Conservation (phyloP, 92 coral and sea anemone genomes). For the Heteractis magnifica region DNA sequence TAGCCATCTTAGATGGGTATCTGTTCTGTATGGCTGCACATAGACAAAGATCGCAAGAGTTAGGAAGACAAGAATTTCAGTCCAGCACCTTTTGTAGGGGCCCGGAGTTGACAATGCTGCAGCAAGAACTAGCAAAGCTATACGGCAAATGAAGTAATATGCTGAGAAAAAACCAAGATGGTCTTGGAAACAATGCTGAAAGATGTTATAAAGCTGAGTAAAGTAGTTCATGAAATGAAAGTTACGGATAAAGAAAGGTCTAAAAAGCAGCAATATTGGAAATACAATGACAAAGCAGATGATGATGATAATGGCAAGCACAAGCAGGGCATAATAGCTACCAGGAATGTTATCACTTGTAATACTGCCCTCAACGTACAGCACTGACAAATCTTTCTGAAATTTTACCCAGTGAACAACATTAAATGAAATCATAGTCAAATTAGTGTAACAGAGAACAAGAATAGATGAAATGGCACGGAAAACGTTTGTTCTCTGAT, state of each 20-base stretch:
- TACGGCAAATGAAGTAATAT: slow-evolving; percentile 81
- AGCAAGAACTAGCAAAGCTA: slow-evolving; percentile 59
- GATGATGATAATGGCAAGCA: slow-evolving; percentile 56
- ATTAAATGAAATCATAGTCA: slow-evolving; percentile 61
- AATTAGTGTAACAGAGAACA: slow-evolving; percentile 70
- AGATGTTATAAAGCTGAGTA: slow-evolving; percentile 64
- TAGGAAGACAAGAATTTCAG: slow-evolving; percentile 52
- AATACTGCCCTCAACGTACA: slow-evolving; percentile 72
- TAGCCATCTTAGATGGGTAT: slow-evolving; percentile 54
- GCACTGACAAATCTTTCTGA: slow-evolving; percentile 33
- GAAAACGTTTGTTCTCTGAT: slow-evolving; percentile 64
- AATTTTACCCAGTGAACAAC: slow-evolving; percentile 42
- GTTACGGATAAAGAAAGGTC: slow-evolving; percentile 57
- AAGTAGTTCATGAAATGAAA: slow-evolving; percentile 49
- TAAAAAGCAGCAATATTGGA: slow-evolving; percentile 68
- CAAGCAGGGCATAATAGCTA: slow-evolving; percentile 30
- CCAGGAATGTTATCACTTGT: slow-evolving; percentile 49
- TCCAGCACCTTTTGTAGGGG: slow-evolving; percentile 57
- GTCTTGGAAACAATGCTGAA: slow-evolving; percentile 67
- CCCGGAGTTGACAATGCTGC: slow-evolving; percentile 47
- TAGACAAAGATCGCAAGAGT: slow-evolving; percentile 63
- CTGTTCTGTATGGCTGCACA: slow-evolving; percentile 67
- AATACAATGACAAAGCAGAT: slow-evolving; percentile 58
- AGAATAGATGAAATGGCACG: slow-evolving; percentile 71
- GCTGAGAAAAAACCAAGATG: slow-evolving; percentile 83